phyloP scores from a whole-genome alignment of 2,888 invertebrate genomes.

The Andrena bicolor region DNA sequence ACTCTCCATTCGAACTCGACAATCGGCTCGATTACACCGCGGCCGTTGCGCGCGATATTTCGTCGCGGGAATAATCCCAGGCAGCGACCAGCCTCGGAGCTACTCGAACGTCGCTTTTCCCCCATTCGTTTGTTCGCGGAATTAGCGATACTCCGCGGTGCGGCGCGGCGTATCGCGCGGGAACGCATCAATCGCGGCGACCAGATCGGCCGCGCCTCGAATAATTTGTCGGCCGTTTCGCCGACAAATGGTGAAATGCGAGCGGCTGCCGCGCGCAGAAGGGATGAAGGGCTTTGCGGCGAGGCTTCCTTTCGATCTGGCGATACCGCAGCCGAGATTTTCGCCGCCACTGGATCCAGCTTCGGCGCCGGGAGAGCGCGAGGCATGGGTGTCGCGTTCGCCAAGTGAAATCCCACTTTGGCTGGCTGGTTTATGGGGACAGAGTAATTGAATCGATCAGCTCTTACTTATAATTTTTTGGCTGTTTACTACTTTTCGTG shows the following conservation, averaged over 20 bases:
- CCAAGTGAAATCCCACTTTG: too few species aligned
- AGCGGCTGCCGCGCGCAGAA: conserved; percentile 1
- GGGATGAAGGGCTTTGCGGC: conserved; percentile 35
- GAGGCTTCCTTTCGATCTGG: not conserved
- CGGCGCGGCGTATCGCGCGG: conserved; percentile 61
- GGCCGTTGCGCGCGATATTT: conserved; percentile 51
- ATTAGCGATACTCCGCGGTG: conserved; percentile 36
- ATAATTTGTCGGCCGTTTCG: conserved; percentile 57
- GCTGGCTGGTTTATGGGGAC: too few species aligned
- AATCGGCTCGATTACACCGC: conserved; percentile 67
- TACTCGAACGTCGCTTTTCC: conserved; percentile 63
- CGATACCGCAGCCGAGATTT: not conserved
- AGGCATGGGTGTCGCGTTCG: not conserved
- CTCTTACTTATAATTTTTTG: too few species aligned
- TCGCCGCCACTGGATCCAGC: not conserved
- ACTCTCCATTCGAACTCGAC: conserved; percentile 41
- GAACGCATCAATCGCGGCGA: conserved; percentile 62
- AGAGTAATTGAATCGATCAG: too few species aligned
- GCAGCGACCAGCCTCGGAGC: not conserved
- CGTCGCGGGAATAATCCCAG: conserved; percentile 59
- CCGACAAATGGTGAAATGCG: conserved; percentile 36
- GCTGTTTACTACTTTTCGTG: too few species aligned
- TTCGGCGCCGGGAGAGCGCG: not conserved
- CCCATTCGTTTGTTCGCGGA: not conserved
- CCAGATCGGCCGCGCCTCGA: conserved; percentile 63